A percentile compares a stretch with the other conserved stretches of the same genome.
These are phyloP conservation scores for Candidula unifasciata DNA, from an alignment of 2,888 invertebrate genomes.

Conservation along the genomic window DNA sequence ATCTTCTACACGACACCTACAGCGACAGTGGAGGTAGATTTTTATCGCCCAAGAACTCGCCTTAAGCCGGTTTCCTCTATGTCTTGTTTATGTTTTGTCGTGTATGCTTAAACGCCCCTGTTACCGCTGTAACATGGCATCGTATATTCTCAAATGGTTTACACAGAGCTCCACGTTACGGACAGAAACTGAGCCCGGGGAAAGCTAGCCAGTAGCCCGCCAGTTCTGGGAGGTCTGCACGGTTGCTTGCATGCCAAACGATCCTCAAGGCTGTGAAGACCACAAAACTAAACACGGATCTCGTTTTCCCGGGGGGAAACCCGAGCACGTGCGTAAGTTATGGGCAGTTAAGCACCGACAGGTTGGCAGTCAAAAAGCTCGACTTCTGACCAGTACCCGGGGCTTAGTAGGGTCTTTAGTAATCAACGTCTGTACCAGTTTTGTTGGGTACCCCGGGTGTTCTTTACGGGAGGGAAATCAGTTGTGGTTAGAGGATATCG, in stretches of 20 bases:
- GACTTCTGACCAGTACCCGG: not conserved
- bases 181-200: not conserved
- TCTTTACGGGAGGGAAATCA: not conserved
- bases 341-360: slow-evolving; percentile 47
- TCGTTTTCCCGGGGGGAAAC: slow-evolving; percentile 34
- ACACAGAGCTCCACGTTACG: not conserved
- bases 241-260: slow-evolving; percentile 33
- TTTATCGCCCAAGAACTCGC: not conserved
- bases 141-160: not conserved
- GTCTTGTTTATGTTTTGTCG: not conserved
- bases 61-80: not conserved
- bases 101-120: not conserved
- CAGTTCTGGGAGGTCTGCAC: slow-evolving; percentile 36
- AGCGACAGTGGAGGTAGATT: not conserved
- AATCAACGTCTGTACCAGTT: no score
- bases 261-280: not conserved
- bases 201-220: not conserved
- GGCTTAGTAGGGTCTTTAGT: no score
- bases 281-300: slow-evolving; percentile 35
- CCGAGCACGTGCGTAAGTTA: slow-evolving; percentile 38
- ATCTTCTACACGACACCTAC: not conserved
- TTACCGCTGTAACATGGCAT: not conserved
- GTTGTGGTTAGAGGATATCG: no score
- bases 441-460: slow-evolving; percentile 33
- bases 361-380: slow-evolving; percentile 17